phyloP scores from a whole-genome alignment of 1,140 invertebrate genomes.

The Globodera rostochiensis region DNA sequence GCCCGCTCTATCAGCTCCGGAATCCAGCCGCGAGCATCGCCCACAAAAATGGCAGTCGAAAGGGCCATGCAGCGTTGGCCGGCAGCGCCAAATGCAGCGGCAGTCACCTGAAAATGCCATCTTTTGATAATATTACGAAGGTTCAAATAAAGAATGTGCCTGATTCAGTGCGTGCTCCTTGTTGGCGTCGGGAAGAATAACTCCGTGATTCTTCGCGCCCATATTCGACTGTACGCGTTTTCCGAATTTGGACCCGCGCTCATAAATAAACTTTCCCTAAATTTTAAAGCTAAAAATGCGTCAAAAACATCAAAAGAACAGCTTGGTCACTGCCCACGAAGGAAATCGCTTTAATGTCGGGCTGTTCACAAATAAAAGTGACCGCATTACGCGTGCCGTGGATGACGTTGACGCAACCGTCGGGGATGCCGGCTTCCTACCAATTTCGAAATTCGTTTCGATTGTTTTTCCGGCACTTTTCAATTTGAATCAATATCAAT shows the following conservation, averaged over 20 bases:
- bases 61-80: constrained; percentile 96
- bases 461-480: too few relatives aligned
- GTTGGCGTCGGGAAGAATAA: constrained; percentile 94
- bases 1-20: constrained; percentile 75
- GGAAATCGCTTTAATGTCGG: constrained; percentile 93
- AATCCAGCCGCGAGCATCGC: constrained; percentile 89
- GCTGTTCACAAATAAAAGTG: constrained; percentile 94
- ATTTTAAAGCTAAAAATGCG: constrained; percentile 36
- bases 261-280: constrained; percentile 92
- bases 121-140: background rate
- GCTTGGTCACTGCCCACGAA: constrained; percentile 96
- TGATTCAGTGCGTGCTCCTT: constrained; percentile 80
- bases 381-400: constrained; percentile 91
- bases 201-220: constrained; percentile 98
- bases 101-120: constrained; percentile 72
- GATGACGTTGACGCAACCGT: constrained; percentile 91
- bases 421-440: constrained; percentile 83
- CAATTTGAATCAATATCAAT: constrained; percentile 10
- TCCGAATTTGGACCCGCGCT: constrained; percentile 81
- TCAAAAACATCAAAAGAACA: constrained; percentile 67
- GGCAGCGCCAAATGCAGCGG: constrained; percentile 89
- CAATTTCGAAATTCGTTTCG: constrained; percentile 46
- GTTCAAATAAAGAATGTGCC: constrained; percentile 51
- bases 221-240: constrained; percentile 97
- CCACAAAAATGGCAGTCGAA: constrained; percentile 93